Percentiles rank a stretch among this genome's conserved stretches.
Evolutionary conservation across 2,113 vertebrate species (phyloP).

Genomic region (Semnopithecus entellus): DNA sequence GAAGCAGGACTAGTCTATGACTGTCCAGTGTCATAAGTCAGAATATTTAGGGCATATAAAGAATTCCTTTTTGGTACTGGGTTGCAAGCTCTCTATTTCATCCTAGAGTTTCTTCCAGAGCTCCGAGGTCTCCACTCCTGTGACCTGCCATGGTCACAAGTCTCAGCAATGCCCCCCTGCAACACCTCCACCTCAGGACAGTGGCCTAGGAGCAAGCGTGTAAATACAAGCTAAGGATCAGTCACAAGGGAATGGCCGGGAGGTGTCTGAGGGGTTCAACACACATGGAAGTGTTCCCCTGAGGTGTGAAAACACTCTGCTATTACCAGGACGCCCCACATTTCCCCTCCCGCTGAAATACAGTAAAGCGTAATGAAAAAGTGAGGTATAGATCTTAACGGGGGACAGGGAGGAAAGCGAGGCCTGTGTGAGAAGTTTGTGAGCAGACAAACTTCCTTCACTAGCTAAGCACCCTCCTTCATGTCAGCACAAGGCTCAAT

Average conservation of each 20-base stretch:
- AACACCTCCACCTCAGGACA: neutral
- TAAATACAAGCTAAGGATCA: neutral
- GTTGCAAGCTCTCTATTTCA: neutral
- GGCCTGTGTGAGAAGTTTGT: neutral
- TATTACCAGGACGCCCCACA: neutral
- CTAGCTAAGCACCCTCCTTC: neutral
- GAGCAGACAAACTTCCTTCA: neutral
- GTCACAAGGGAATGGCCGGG: neutral
- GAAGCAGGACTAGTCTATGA: neutral
- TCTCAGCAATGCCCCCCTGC: no score
- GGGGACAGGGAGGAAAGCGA: neutral
- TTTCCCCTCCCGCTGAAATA: neutral
- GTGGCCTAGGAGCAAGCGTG: neutral
- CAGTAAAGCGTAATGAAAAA: neutral
- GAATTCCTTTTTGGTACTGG: constrained; percentile 4
- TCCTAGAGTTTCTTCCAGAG: neutral
- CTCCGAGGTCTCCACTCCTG: neutral
- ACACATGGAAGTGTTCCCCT: neutral
- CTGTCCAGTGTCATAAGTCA: neutral
- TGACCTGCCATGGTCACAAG: neutral
- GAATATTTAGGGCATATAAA: neutral
- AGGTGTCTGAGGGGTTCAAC: neutral
- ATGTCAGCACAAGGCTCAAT: neutral
- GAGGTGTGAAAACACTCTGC: neutral
- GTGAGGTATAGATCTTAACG: neutral